These are phyloP conservation scores for Furnarius figulus DNA, from an alignment of 2,113 vertebrate species.

Conservation along the genomic window DNA sequence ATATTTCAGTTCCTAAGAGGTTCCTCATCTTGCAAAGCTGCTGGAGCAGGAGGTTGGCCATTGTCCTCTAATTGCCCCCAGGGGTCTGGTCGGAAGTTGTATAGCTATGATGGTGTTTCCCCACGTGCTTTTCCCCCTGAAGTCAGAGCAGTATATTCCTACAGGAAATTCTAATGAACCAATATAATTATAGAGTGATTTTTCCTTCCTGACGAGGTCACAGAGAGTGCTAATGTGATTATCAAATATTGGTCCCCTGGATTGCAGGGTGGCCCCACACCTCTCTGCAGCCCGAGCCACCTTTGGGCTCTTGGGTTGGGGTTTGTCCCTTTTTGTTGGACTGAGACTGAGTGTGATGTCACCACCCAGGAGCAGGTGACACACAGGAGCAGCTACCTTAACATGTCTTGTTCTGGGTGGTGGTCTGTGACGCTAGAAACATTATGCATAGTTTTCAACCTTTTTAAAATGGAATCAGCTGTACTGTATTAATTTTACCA, in stretches of 20 bases:
- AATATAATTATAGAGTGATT: conserved; percentile 29
- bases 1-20: not conserved
- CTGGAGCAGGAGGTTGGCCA: not conserved
- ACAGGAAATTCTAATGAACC: conserved; percentile 42
- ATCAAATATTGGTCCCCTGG: not conserved
- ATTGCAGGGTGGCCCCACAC: not conserved
- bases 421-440: conserved; percentile 1
- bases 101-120: not conserved
- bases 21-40: not conserved
- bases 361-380: conserved; percentile 1
- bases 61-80: not conserved
- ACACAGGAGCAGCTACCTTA: conserved; percentile 1
- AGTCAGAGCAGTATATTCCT: not conserved
- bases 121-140: not conserved
- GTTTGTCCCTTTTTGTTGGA: not conserved
- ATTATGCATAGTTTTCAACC: not conserved
- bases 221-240: conserved; percentile 38
- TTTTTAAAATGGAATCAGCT: conserved; percentile 1
- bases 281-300: not conserved
- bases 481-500: conserved; percentile 15
- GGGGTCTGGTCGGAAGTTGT: not conserved
- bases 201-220: conserved; percentile 46
- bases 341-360: not conserved
- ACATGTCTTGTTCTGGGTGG: not conserved
- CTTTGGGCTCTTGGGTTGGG: not conserved